Conservation (phyloP, 2,888 invertebrate genomes). For the Kuschelorhynchus macadamiae region DNA sequence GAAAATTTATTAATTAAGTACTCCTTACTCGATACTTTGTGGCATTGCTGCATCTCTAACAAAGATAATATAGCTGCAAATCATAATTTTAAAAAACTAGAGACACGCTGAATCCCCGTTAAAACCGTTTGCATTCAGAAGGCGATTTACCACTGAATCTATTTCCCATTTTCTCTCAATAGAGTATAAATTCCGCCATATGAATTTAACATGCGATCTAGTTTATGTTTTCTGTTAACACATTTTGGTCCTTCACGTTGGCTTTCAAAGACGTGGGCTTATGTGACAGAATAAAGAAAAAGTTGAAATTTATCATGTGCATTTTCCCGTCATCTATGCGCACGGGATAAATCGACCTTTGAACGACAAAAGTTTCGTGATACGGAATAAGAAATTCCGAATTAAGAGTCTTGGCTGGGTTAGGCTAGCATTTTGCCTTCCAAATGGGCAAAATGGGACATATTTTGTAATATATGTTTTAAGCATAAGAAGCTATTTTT, state of each 20-base stretch:
- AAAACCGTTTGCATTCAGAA: slow-evolving; percentile 18
- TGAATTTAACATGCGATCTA: slow-evolving; percentile 43
- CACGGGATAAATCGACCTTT: slow-evolving; percentile 28
- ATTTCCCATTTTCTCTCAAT: slow-evolving; percentile 41
- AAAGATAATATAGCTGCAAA: too few species aligned
- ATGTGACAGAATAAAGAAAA: slow-evolving; percentile 28
- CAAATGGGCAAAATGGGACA: too few species aligned
- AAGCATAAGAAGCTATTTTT: too few species aligned
- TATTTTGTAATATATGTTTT: too few species aligned
- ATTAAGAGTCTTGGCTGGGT: too few species aligned
- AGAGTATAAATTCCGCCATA: slow-evolving; percentile 34
- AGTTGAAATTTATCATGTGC: slow-evolving; percentile 29
- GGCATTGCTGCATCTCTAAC: too few species aligned
- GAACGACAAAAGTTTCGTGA: slow-evolving; percentile 29
- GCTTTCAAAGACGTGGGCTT: slow-evolving; percentile 21
- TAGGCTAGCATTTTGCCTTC: background rate
- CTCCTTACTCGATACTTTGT: too few species aligned
- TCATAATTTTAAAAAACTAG: slow-evolving; percentile 26
- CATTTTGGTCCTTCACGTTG: slow-evolving; percentile 31
- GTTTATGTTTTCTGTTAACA: slow-evolving; percentile 45
- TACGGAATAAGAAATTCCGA: slow-evolving; percentile 19
- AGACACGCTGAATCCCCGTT: slow-evolving; percentile 29
- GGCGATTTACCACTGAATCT: slow-evolving; percentile 31
- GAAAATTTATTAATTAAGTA: too few species aligned
- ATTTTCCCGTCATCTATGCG: slow-evolving; percentile 17